phyloP scores from a whole-genome alignment of 2,888 invertebrate genomes.

The Cryptus viduatorius region DNA sequence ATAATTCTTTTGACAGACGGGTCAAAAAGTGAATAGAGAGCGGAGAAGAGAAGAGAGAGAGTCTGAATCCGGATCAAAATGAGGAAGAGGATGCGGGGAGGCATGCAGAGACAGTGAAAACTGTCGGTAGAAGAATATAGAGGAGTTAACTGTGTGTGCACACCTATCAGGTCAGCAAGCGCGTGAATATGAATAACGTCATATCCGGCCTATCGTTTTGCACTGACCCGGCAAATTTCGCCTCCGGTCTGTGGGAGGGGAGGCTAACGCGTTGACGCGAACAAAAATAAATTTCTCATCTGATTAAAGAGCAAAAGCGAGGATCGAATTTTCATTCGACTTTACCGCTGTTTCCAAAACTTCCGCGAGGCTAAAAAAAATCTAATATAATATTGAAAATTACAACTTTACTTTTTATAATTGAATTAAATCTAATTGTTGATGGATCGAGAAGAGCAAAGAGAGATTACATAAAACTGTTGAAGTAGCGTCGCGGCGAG shows the following conservation, averaged over 20 bases:
- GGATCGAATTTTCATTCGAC: not conserved
- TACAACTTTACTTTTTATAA: not conserved
- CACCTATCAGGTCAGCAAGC: slow-evolving; percentile 19
- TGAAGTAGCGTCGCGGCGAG: not conserved
- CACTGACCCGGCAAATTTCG: slow-evolving; percentile 48
- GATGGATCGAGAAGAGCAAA: not conserved
- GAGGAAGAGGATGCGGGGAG: slow-evolving; percentile 19
- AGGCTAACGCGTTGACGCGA: slow-evolving; percentile 24
- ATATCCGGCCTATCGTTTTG: slow-evolving; percentile 43
- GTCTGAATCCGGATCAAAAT: slow-evolving; percentile 49
- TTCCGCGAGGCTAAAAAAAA: not conserved
- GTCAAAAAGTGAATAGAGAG: slow-evolving; percentile 45
- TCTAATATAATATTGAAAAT: not conserved
- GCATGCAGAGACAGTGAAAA: not conserved
- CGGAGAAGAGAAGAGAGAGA: not conserved
- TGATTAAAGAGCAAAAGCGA: slow-evolving; percentile 22
- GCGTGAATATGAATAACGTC: slow-evolving; percentile 52
- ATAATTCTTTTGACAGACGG: slow-evolving; percentile 57
- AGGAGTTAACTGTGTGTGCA: not conserved
- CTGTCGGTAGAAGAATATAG: slow-evolving; percentile 10
- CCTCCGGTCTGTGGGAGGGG: not conserved
- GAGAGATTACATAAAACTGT: slow-evolving; percentile 3
- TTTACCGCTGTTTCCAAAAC: slow-evolving; percentile 1
- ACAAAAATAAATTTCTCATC: slow-evolving; percentile 47
- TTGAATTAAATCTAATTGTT: slow-evolving; percentile 9